These are phyloP conservation scores for Patiria pectinifera DNA, from an alignment of 53 echinoderm and acorn worm genomes.

Conservation along the genomic window DNA sequence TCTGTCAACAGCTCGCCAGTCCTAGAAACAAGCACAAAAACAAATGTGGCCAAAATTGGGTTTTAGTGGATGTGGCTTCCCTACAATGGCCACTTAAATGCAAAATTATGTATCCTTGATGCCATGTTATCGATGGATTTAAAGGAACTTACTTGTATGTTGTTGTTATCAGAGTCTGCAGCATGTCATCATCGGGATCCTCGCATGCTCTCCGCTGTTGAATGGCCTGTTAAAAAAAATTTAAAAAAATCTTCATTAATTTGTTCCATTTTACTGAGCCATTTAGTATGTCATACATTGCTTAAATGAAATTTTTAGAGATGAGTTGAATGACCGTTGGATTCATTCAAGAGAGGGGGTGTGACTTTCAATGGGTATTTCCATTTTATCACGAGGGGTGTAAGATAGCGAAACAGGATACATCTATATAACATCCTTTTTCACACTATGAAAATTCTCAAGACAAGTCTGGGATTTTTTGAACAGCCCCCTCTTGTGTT, in stretches of 20 bases:
- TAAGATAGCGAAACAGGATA: too few species aligned
- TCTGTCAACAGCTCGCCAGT: constrained; percentile 73
- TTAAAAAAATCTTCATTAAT: not conserved
- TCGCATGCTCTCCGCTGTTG: constrained; percentile 66
- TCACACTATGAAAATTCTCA: not conserved
- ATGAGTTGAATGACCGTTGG: too few species aligned
- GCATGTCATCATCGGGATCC: constrained; percentile 79
- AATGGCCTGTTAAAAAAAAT: constrained; percentile 67
- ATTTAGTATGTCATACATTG: not conserved
- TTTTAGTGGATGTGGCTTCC: not conserved
- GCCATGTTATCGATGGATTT: not conserved
- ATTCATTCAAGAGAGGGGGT: too few species aligned
- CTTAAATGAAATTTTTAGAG: not conserved
- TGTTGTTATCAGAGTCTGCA: constrained; percentile 77
- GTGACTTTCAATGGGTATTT: too few species aligned
- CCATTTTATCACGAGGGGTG: not conserved
- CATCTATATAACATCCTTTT: not conserved
- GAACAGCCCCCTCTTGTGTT: not conserved
- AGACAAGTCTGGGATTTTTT: too few species aligned
- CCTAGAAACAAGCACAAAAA: constrained; percentile 25
- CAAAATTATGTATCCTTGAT: too few species aligned
- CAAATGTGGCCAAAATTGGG: not conserved
- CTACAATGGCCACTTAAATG: too few species aligned
- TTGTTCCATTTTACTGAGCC: not conserved
- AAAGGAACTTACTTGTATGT: constrained; percentile 63